Conservation (phyloP, 2,113 vertebrate species). For the Corythaeola cristata region DNA sequence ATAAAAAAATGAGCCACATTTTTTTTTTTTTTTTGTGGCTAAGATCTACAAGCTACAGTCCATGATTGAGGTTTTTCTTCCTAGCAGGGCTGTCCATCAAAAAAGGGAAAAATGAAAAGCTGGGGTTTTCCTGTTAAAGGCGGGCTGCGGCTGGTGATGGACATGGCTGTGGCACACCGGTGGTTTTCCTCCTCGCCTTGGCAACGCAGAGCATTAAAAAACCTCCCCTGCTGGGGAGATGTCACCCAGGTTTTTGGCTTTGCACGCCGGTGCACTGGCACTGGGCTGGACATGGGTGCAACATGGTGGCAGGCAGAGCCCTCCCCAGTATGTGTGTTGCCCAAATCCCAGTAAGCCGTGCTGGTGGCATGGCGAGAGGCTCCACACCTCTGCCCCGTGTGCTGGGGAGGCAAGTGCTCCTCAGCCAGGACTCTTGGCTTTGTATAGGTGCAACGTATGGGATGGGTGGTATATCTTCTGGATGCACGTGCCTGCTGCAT, state of each 20-base stretch:
- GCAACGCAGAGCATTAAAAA: background rate
- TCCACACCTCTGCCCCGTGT: rapidly evolving
- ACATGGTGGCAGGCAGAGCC: rapidly evolving
- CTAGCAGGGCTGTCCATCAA: background rate
- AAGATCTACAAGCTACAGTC: background rate
- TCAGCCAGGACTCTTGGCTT: background rate
- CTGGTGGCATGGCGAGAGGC: background rate
- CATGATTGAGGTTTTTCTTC: background rate
- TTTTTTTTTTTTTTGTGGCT: background rate
- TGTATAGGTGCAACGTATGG: background rate
- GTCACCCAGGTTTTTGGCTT: background rate
- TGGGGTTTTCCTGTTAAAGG: background rate
- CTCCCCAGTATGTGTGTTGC: background rate
- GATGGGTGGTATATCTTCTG: background rate
- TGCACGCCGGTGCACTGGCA: rapidly evolving
- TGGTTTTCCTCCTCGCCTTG: background rate
- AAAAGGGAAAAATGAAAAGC: background rate
- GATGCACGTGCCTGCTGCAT: background rate
- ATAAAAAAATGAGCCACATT: background rate
- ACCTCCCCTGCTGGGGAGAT: background rate
- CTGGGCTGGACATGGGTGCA: rapidly evolving
- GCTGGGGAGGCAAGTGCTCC: rapidly evolving
- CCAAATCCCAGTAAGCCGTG: background rate
- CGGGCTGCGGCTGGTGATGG: background rate
- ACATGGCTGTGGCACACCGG: background rate